Evolutionary conservation across 2,113 vertebrate species (phyloP), one percentile per base, ranked within the genome.

Genomic region (Pelmatolapia mariae): DNA sequence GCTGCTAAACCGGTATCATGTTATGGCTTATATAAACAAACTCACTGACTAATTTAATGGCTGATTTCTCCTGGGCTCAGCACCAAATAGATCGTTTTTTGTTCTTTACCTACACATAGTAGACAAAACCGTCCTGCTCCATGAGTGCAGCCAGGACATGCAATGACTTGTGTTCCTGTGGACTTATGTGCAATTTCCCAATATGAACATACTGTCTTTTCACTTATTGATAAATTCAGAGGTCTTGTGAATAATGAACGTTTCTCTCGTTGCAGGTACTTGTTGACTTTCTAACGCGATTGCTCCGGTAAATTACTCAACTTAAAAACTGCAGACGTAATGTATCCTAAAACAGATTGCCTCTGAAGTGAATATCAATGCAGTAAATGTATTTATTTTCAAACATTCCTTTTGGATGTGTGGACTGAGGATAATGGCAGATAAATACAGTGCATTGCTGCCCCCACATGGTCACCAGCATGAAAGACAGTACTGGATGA

Each of bases 401-500:
- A 86, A 68, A 61, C 10, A 66, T 8, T 59, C 19, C 10, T 16
- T 13, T 40, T n/a, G 10, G 8, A 9, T 56, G 71, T 7, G 50
- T 8, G 5, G 0, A 16, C 57, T 24, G 29, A 19, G 18, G 22
- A 12, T 50, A 3, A 19, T 11, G 2, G 24, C 15, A 78, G 10
- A 12, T 11, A 52, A 31, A 7, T 54, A 24, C 13, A 81, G 89
- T 56, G 82, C 87, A 47, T 4, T 93, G 94, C 94, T 95, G 95
- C 96, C 95, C 90, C 80, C 96, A 81, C n/a, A 19, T 93, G 94
- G 91, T 59, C 1, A 63, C 2, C 10, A 12, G 6, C 1, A 1
- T 13, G 82, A 71, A 90, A 5, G 73, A 63, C 89, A 86, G 19
- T 9, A 52, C 26, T 52, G 73, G 26, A 50, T 50, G 24, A 50